Evolutionary conservation across 2,888 invertebrate species (phyloP).

Genomic region (Corythucha ciliata): DNA sequence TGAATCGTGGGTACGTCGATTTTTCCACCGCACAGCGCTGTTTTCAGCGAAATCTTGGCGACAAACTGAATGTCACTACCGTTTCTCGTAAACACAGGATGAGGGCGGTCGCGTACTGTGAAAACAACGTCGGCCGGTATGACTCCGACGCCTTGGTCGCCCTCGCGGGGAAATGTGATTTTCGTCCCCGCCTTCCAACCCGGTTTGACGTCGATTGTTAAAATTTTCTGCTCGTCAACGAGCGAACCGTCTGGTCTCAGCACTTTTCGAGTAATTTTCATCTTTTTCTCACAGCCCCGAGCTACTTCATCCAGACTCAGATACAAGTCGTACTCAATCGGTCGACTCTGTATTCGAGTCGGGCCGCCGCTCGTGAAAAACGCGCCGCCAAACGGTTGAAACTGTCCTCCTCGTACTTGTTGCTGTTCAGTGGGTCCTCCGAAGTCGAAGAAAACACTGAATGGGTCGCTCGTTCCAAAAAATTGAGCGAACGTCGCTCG

Average conservation of each 20-base stretch:
- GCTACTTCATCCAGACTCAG: conserved; percentile 89
- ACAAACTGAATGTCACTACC: conserved; percentile 85
- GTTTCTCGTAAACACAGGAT: conserved; percentile 82
- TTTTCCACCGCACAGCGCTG: conserved; percentile 83
- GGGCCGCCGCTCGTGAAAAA: conserved; percentile 53
- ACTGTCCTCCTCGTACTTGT: conserved; percentile 43
- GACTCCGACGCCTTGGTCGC: conserved; percentile 85
- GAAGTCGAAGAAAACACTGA: conserved; percentile 61
- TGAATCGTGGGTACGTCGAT: conserved; percentile 81
- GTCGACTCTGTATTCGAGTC: conserved; percentile 71
- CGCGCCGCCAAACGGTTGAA: conserved; percentile 63
- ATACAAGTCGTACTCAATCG: conserved; percentile 85
- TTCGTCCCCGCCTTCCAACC: conserved; percentile 98
- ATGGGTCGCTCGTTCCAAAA: conserved; percentile 91
- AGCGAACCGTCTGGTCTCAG: conserved; percentile 72
- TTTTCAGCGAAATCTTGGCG: conserved; percentile 73
- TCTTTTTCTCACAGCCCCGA: conserved; percentile 90
- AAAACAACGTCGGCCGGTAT: conserved; percentile 95
- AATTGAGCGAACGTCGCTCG: conserved; percentile 95
- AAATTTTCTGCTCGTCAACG: conserved; percentile 85
- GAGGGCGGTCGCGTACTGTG: conserved; percentile 89
- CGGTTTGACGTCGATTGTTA: conserved; percentile 89
- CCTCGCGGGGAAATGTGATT: conserved; percentile 94
- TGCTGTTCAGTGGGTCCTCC: conserved; percentile 43
- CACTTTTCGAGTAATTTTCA: conserved; percentile 94